phyloP scores from a whole-genome alignment of 92 coral and sea anemone species.

The Plumapathes pennacea region DNA sequence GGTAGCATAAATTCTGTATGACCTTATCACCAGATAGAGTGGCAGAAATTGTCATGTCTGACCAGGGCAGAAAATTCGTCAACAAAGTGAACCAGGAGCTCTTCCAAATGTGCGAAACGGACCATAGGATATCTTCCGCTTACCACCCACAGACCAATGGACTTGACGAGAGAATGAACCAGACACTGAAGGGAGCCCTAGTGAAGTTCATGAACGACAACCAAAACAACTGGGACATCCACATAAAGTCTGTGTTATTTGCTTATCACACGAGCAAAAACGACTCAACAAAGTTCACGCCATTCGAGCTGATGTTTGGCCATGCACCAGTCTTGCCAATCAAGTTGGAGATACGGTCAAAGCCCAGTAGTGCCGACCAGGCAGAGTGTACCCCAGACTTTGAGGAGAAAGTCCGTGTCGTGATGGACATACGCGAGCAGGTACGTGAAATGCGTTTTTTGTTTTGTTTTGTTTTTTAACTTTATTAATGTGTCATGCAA shows the following conservation, averaged over 20 bases:
- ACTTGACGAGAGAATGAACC: constrained; percentile 55
- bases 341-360: constrained; percentile 28
- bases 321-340: constrained; percentile 55
- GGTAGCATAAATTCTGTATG: constrained; percentile 37
- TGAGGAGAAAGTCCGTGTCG: constrained; percentile 25
- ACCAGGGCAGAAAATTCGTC: constrained; percentile 38
- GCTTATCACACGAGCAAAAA: constrained; percentile 45
- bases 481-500: too few relatives aligned
- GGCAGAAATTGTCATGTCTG: constrained; percentile 37
- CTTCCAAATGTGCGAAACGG: constrained; percentile 48
- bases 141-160: constrained; percentile 63
- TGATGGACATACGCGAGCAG: constrained; percentile 29
- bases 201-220: constrained; percentile 52
- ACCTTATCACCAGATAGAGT: constrained; percentile 51
- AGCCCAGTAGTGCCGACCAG: constrained; percentile 11
- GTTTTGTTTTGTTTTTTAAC: too few relatives aligned
- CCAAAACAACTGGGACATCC: constrained; percentile 56
- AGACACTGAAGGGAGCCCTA: constrained; percentile 48
- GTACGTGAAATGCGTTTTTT: too few relatives aligned
- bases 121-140: constrained; percentile 37
- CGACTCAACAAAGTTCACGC: constrained; percentile 52
- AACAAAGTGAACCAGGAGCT: constrained; percentile 38
- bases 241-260: constrained; percentile 47
- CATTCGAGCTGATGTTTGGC: constrained; percentile 64
- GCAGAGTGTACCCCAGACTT: constrained; percentile 16